Base-by-base conservation (phyloP, 2,113 vertebrate species). In the Carollia perspicillata region DNA sequence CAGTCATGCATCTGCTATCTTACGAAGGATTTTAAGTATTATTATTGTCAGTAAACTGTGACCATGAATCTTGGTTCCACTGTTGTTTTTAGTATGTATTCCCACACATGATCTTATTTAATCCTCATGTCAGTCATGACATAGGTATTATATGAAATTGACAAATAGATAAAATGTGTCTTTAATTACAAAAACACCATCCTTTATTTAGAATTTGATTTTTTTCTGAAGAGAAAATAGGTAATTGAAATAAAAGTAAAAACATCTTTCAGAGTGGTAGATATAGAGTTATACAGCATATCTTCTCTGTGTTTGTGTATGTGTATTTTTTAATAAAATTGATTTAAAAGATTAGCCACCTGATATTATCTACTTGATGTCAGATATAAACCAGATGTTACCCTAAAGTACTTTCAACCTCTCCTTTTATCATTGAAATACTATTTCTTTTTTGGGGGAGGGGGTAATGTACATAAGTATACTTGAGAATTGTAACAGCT, bases 291-390 rank as follows among this genome's bases (percentile, higher is more conserved):
- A 87, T 96, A 86, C 94, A 96, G 53, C 71, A 68, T 94, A 85
- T 35, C 90, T 95, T 97, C 95, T 97, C 98, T 98, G 96, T 94
- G 51, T 98, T 84, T 94, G 69, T 97, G 13, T 89, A 5, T 98
- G 17, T 97, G 55, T 97, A 42, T 92, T 98, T 94, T 98, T 98
- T 55, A 97, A 98, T 98, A 98, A 98, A 98, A 97, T 95, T 35
- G 92, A 77, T 94, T 98, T 98, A 98, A 97, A 98, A 97, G 96
- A 95, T 98, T 98, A 98, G 96, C 94, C 81, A 92, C 60, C 97
- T 97, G 93, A 89, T 98, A 86, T 89, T 97, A 53, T 91, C 92
- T 95, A 89, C 85, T 97, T 95, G 97, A 84, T 93, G 17, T 96
- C 53, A 97, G 89, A 92, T 97, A 96, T 86, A 96, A 97, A 94